Evolutionary conservation across 2,113 vertebrate species (phyloP), one percentile per base, ranked within the genome.

Genomic region (Artemisiospiza belli): DNA sequence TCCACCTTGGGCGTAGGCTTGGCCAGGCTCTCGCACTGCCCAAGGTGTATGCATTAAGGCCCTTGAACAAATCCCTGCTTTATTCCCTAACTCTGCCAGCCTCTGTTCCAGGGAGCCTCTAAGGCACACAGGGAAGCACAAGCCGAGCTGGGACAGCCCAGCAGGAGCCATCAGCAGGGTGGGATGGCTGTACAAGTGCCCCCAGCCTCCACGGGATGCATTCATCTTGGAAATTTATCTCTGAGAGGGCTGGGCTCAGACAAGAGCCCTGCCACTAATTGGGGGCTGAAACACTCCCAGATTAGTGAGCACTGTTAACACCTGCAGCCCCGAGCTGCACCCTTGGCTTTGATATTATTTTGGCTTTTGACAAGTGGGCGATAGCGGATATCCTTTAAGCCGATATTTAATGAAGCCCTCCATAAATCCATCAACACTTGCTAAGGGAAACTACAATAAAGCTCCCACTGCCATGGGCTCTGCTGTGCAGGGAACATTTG

Each of bases 311-410:
- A 39, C 93, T 96, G 95, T 97, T 97, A 97, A 94, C 97, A 97
- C 95, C 97, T 97, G 97, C 93, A 91, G 91, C 90, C 90, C 83
- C 30, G 90, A 47, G 79, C 94, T 63, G 84, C 80, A 74, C 76
- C 35, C 23, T 92, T 43, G 93, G 89, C 95, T 97, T 97, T 97
- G 95, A 97, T 96, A 96, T 82, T 55, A 94, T 92, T 83, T 91
- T 68, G 63, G 67, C 96, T 94, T 91, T 81, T 88, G 96, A 97
- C 96, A 96, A 95, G 95, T 78, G 94, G 89, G 96, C 72, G 83
- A 95, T 94, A 97, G 97, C 92, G 95, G 97, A 97, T 97, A 97
- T 97, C 97, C 96, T 97, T 97, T 97, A 97, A 97, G 96, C 96
- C 92, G 20, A 97, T 96, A 96, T 97, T 97, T 97, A 97, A 97